phyloP scores from a whole-genome alignment of 1,140 invertebrate genomes.

The Idris sp. region DNA sequence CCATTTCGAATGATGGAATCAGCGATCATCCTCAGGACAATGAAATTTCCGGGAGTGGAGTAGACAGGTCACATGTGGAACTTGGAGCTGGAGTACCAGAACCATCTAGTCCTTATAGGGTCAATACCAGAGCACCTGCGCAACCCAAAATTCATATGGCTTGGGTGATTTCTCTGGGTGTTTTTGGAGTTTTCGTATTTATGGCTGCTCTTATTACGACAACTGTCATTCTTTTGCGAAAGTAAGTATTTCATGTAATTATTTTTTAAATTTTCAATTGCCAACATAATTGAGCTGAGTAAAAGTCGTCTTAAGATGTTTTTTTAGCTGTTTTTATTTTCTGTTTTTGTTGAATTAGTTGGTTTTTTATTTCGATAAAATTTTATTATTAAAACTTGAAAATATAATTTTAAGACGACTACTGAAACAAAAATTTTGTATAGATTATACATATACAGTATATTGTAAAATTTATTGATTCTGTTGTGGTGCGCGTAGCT shows the following conservation, averaged over 20 bases:
- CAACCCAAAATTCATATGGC: slow-evolving; percentile 89
- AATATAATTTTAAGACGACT: slow-evolving; percentile 29
- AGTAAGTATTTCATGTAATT: slow-evolving; percentile 85
- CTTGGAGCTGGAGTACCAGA: slow-evolving; percentile 81
- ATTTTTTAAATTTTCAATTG: no score
- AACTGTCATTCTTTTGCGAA: slow-evolving; percentile 91
- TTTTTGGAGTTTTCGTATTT: slow-evolving; percentile 94
- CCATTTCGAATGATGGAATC: slow-evolving; percentile 54
- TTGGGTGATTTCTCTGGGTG: slow-evolving; percentile 91
- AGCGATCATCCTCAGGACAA: slow-evolving; percentile 79
- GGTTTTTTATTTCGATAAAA: no score
- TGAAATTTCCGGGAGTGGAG: slow-evolving; percentile 80
- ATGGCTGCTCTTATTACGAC: slow-evolving; percentile 92
- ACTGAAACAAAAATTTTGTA: slow-evolving; percentile 31
- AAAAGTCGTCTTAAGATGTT: slow-evolving; percentile 31
- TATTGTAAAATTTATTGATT: slow-evolving; percentile 37
- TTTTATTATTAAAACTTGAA: neutral
- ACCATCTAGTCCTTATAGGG: slow-evolving; percentile 82
- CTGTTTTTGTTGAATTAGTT: no score
- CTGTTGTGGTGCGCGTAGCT: slow-evolving; percentile 59
- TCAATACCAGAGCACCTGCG: slow-evolving; percentile 81
- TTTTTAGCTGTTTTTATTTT: neutral
- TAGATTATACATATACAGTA: slow-evolving; percentile 49
- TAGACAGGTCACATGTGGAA: slow-evolving; percentile 77
- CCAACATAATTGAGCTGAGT: neutral